Evolutionary conservation across 2,113 vertebrate genomes (phyloP).

Genomic region (Lanius collurio): DNA sequence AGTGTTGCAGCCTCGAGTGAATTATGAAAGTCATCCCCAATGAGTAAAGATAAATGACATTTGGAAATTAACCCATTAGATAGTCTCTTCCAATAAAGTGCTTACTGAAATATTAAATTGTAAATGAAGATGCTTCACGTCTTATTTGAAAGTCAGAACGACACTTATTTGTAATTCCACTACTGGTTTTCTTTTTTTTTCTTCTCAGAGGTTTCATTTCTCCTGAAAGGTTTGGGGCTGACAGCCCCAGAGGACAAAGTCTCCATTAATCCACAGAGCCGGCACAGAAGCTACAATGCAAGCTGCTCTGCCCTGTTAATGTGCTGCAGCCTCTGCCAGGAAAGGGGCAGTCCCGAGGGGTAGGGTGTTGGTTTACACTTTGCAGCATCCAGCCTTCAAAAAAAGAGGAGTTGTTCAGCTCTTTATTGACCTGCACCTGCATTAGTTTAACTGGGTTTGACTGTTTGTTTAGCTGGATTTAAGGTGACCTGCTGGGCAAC

Average conservation of each 20-base stretch:
- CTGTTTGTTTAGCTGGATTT: neutral
- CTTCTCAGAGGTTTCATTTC: neutral
- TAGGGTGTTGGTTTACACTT: neutral
- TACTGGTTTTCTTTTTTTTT: neutral
- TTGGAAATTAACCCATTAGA: slow-evolving; percentile 63
- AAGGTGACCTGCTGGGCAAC: neutral
- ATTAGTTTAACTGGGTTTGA: neutral
- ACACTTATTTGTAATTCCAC: neutral
- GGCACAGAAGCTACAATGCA: neutral
- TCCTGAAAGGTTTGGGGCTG: neutral
- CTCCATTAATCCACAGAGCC: neutral
- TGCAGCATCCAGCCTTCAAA: neutral
- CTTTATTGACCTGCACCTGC: neutral
- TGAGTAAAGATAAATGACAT: slow-evolving; percentile 63
- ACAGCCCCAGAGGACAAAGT: neutral
- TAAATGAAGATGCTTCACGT: slow-evolving; percentile 38
- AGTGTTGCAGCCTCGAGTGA: slow-evolving; percentile 54
- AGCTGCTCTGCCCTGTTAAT: neutral
- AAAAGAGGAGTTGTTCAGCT: neutral
- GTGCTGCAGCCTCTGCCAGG: neutral
- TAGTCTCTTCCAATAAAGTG: slow-evolving; percentile 31
- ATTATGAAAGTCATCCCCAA: slow-evolving; percentile 55
- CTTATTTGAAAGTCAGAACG: slow-evolving; percentile 48
- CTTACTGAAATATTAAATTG: slow-evolving; percentile 44
- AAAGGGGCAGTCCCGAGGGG: neutral